These are phyloP conservation scores for Cosmorhoe ocellata DNA, from an alignment of 2,888 invertebrate genomes.

Conservation along the genomic window DNA sequence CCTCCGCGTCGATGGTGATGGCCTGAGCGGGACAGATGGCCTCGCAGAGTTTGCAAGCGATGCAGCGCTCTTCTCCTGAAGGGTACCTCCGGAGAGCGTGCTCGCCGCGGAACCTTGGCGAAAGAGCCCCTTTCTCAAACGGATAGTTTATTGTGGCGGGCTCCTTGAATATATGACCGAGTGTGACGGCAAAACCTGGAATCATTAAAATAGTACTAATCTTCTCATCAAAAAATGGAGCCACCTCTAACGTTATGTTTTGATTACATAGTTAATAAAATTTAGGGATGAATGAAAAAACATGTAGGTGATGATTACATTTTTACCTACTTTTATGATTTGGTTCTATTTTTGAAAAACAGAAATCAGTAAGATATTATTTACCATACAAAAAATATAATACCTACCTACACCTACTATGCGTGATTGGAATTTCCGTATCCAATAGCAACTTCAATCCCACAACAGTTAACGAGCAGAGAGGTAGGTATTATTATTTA, in stretches of 20 bases:
- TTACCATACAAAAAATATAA: background rate
- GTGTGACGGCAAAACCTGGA: conserved; percentile 89
- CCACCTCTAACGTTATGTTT: too few relatives aligned
- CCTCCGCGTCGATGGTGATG: conserved; percentile 99
- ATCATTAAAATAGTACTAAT: conserved; percentile 13
- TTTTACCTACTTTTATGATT: too few relatives aligned
- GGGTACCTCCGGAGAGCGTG: conserved; percentile 98
- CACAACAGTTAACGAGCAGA: conserved; percentile 26
- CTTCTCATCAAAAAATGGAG: too few relatives aligned
- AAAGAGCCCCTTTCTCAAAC: conserved; percentile 99
- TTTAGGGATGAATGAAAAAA: too few relatives aligned
- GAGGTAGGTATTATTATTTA: conserved; percentile 13
- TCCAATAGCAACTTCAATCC: conserved; percentile 29
- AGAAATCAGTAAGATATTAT: background rate
- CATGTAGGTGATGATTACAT: too few relatives aligned
- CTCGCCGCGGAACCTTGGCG: conserved; percentile 98
- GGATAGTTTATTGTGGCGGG: conserved; percentile 99
- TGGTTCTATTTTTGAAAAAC: too few relatives aligned
- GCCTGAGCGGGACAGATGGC: conserved; percentile 99
- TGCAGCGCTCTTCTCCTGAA: conserved; percentile 98
- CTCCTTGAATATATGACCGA: conserved; percentile 88
- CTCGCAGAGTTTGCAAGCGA: conserved; percentile 99
- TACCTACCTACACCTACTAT: too few relatives aligned
- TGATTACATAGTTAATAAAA: too few relatives aligned
- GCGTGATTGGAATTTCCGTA: conserved; percentile 32